These are phyloP conservation scores for Chloroclystis v-ata DNA, from an alignment of 2,888 invertebrate species.

Conservation along the genomic window DNA sequence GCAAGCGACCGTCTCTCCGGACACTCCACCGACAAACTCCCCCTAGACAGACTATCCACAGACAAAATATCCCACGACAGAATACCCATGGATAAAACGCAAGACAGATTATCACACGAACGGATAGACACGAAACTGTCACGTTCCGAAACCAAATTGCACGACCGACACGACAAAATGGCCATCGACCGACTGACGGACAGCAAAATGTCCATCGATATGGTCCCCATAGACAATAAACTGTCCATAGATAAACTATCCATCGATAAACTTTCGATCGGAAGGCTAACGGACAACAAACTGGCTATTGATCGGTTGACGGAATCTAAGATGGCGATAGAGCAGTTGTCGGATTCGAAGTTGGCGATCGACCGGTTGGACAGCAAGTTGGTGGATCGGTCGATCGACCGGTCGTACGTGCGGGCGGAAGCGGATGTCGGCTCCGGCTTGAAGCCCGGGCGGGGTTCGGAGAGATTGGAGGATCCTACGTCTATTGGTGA, in stretches of 20 bases:
- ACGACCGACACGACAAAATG: conserved; percentile 27
- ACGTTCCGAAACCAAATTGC: conserved; percentile 42
- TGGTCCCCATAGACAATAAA: conserved; percentile 38
- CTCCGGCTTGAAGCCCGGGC: conserved; percentile 52
- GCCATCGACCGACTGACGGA: conserved; percentile 39
- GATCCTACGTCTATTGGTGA: conserved; percentile 60
- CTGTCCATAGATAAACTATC: conserved; percentile 32
- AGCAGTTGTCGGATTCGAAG: conserved; percentile 34
- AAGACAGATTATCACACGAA: conserved; percentile 33
- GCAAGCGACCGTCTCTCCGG: too few relatives aligned
- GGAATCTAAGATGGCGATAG: conserved; percentile 34
- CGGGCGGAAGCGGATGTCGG: conserved; percentile 69
- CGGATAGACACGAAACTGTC: conserved; percentile 32
- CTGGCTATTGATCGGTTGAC: conserved; percentile 28
- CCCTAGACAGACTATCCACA: conserved; percentile 33
- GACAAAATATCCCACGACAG: conserved; percentile 43
- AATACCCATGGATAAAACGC: conserved; percentile 40
- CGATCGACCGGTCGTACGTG: conserved; percentile 37
- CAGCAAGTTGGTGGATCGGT: conserved; percentile 34
- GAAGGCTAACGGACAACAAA: conserved; percentile 30
- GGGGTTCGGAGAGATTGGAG: conserved; percentile 56
- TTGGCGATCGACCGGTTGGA: conserved; percentile 17
- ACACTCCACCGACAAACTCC: conserved; percentile 30
- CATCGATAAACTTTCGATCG: conserved; percentile 32
- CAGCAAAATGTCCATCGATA: conserved; percentile 34